Evolutionary conservation across 1,140 invertebrate species (phyloP), one percentile per base, ranked within the genome.

Genomic region (Caenorhabditis brenneri): DNA sequence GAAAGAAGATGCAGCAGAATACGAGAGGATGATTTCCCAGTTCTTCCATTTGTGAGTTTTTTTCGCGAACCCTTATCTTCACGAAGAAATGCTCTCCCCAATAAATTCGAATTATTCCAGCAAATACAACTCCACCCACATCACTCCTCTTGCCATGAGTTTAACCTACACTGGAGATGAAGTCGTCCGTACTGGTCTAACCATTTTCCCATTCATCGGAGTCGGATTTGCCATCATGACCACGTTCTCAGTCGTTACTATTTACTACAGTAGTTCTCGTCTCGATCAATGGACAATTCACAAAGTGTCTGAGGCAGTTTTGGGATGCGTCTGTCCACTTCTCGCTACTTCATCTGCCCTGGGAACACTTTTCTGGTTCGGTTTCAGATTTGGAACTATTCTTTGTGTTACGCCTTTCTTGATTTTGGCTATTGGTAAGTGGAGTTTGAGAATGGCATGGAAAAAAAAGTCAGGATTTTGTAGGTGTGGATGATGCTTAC

Each of bases 401-500:
- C 79, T 89, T 2, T 80, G 74, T 51, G 88, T 89, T 19, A 88
- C 86, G 22, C 88, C 88, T 9, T 89, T 89, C 65, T 80, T 89
- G 22, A 86, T 89, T 78, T 42, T 89, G 49, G 88, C 88, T 1
- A 88, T 88, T 82, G 88, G 87, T 88, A 80, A 58, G 87, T 42
- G 2, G 65, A 42, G 19, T 33, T 83, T 29, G 24, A 19, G 24
- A 84, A 55, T 27, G 31, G 16, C 6, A 7, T 12, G 4, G 39
- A 58, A 22, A 15, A 29, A n/a, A 80, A 60, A 69, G 49, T 53
- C 60, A n/a, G 22, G 9, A 55, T 22, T 65, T 83, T 83, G 27
- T 31, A 88, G 87, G 88, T 49, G 88, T 89, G 3, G 88, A 89
- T 69, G 88, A 89, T 84, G 88, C 88, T 49, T 89, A 82, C 60